These are phyloP conservation scores for Volucella zonaria DNA, from an alignment of 2,888 invertebrate species.

Conservation along the genomic window DNA sequence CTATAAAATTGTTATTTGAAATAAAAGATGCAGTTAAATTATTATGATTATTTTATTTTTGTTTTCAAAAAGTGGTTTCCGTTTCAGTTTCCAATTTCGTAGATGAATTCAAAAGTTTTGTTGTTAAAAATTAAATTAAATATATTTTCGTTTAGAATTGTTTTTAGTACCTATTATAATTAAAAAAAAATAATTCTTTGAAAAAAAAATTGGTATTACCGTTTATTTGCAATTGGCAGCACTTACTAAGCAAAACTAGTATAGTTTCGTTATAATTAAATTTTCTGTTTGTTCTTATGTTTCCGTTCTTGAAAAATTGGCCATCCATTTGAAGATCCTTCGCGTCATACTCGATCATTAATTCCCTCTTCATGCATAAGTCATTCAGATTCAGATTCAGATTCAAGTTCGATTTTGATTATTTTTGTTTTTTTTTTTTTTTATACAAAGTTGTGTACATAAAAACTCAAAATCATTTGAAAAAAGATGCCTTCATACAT, in stretches of 20 bases:
- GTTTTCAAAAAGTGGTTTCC: conserved; percentile 32
- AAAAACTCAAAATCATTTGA: conserved; percentile 27
- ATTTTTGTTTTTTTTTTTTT: not conserved
- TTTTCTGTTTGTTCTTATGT: conserved; percentile 20
- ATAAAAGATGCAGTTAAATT: conserved; percentile 45
- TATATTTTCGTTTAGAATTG: conserved; percentile 25
- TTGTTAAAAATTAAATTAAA: conserved; percentile 38
- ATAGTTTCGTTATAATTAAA: conserved; percentile 35
- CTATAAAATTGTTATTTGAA: conserved; percentile 16
- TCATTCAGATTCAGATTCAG: conserved; percentile 44
- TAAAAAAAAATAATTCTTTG: conserved; percentile 25
- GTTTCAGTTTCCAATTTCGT: conserved; percentile 71
- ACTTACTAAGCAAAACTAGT: conserved; percentile 66
- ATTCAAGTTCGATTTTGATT: not conserved
- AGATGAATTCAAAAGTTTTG: conserved; percentile 64
- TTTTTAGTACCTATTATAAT: conserved; percentile 28
- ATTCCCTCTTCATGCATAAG: conserved; percentile 55
- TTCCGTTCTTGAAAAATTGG: conserved; percentile 19
- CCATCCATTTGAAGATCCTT: conserved; percentile 46
- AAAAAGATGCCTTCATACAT: conserved; percentile 63
- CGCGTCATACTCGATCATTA: conserved; percentile 36
- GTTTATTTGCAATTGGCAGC: conserved; percentile 73
- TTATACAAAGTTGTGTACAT: conserved; percentile 50
- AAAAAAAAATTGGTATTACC: conserved; percentile 50
- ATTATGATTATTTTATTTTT: conserved; percentile 48